phyloP scores from a whole-genome alignment of 2,888 invertebrate species.

The Marronus borbonicus region DNA sequence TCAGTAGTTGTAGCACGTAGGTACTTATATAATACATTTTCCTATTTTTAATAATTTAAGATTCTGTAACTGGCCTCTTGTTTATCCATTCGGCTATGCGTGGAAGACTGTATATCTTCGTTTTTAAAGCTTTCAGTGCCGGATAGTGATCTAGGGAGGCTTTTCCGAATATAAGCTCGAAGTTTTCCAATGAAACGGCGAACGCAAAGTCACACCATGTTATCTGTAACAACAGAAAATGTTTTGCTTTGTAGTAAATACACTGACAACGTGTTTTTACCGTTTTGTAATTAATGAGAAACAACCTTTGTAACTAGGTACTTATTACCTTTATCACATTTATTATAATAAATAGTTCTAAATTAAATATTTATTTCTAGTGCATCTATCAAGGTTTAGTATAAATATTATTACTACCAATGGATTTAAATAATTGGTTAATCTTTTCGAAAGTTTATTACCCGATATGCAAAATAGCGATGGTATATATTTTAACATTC shows the following conservation, averaged over 20 bases:
- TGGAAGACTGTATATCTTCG: slow-evolving; percentile 72
- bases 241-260: neutral
- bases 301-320: too few species aligned
- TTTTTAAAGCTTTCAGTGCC: slow-evolving; percentile 71
- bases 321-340: too few species aligned
- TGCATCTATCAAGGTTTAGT: too few species aligned
- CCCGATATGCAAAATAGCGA: too few species aligned
- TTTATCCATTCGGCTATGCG: slow-evolving; percentile 74
- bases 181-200: slow-evolving; percentile 73
- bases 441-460: too few species aligned
- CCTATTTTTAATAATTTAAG: slow-evolving; percentile 62
- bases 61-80: slow-evolving; percentile 74
- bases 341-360: too few species aligned
- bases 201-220: slow-evolving; percentile 77
- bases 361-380: too few species aligned
- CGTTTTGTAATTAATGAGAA: too few species aligned
- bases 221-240: slow-evolving; percentile 67
- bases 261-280: neutral
- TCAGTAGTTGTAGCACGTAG: slow-evolving; percentile 47
- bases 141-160: slow-evolving; percentile 73
- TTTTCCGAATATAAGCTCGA: slow-evolving; percentile 73
- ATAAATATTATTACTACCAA: too few species aligned
- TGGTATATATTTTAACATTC: too few species aligned
- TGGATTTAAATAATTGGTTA: too few species aligned
- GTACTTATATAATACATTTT: slow-evolving; percentile 7